phyloP scores from a whole-genome alignment of 2,113 vertebrate genomes.

The Panthera tigris region DNA sequence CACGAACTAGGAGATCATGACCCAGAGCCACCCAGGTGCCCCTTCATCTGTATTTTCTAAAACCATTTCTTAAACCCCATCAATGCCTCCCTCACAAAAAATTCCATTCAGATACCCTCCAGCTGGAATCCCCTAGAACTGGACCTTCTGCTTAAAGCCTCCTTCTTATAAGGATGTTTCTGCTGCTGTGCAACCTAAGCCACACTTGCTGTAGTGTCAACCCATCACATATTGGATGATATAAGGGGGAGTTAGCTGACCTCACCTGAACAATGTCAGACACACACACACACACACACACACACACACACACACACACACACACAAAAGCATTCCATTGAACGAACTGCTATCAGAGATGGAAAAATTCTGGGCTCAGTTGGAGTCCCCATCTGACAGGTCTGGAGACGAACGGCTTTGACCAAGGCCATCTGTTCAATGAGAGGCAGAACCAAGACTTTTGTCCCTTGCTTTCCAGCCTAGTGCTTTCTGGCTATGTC shows the following conservation, averaged over 20 bases:
- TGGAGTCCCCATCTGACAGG: neutral
- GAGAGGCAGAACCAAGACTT: neutral
- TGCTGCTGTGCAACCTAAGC: too few relatives aligned
- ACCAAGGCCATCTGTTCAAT: neutral
- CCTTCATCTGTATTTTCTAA: neutral
- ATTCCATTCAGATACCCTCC: neutral
- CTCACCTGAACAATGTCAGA: neutral
- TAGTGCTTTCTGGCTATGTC: neutral
- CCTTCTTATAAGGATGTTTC: neutral
- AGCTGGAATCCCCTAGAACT: too few relatives aligned
- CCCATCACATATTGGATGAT: neutral
- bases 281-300: too few relatives aligned
- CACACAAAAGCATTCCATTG: neutral
- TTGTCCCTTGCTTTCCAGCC: neutral
- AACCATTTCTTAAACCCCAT: neutral
- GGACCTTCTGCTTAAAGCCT: neutral
- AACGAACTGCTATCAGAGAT: neutral
- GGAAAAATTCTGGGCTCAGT: neutral
- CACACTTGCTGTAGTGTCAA: neutral
- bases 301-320: too few relatives aligned
- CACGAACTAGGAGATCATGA: too few relatives aligned
- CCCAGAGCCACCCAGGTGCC: too few relatives aligned
- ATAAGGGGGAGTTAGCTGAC: neutral
- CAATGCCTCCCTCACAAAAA: neutral
- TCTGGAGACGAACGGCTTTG: neutral